Conservation (phyloP, 1,140 invertebrate species). For the Eubasilissa regina region DNA sequence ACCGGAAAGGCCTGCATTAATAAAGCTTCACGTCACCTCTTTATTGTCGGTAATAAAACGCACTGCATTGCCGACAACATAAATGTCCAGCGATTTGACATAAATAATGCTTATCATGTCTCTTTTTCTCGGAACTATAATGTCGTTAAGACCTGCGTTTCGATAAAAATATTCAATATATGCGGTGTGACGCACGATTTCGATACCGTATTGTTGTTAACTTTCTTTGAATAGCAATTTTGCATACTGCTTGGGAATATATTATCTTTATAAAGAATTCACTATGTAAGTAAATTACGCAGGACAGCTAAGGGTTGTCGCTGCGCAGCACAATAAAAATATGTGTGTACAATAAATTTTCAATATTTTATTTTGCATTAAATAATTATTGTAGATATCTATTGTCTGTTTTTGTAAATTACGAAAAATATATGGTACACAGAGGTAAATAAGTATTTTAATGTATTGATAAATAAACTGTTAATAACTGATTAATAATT, state of each 20-base stretch:
- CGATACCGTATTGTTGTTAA: slow-evolving; percentile 13
- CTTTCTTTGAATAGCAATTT: slow-evolving; percentile 18
- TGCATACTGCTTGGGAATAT: slow-evolving; percentile 19
- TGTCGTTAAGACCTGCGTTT: neutral
- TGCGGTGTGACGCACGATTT: slow-evolving; percentile 3
- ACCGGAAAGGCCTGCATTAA: neutral
- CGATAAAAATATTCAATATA: slow-evolving; percentile 20
- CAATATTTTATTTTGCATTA: no score
- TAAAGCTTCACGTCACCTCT: neutral
- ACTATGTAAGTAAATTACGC: slow-evolving; percentile 17
- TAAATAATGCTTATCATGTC: slow-evolving; percentile 3
- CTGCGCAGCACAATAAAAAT: neutral
- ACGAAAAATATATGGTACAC: no score
- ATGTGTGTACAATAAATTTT: no score
- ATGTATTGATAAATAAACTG: no score
- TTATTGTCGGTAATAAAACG: neutral
- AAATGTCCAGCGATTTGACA: neutral
- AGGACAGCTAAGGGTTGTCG: neutral
- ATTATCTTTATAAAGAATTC: neutral
- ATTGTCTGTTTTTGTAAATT: no score
- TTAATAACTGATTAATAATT: no score
- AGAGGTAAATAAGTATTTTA: no score
- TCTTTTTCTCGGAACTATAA: slow-evolving; percentile 16
- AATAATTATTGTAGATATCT: no score
- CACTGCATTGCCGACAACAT: neutral